Evolutionary conservation across 2,888 invertebrate genomes (phyloP).

Genomic region (Volucella inflata): DNA sequence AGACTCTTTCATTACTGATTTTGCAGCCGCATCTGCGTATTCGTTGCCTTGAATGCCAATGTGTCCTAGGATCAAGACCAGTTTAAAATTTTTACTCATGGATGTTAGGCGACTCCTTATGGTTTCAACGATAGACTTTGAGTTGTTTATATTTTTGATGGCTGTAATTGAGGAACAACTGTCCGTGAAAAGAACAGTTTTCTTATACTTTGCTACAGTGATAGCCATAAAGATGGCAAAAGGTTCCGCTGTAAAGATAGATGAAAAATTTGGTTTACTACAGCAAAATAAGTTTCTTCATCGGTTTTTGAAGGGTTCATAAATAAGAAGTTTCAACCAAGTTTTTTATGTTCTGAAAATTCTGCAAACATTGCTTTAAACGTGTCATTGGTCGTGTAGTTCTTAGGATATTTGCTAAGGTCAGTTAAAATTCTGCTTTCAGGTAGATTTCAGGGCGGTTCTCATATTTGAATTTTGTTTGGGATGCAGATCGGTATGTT

Average conservation of each 20-base stretch:
- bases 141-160: too few species aligned
- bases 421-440: too few species aligned
- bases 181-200: neutral
- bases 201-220: neutral
- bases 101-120: too few species aligned
- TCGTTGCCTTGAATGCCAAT: too few species aligned
- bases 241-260: constrained; percentile 26
- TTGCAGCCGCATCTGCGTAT: neutral
- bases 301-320: constrained; percentile 8
- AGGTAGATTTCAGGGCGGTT: too few species aligned
- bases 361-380: neutral
- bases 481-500: too few species aligned
- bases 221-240: constrained; percentile 9
- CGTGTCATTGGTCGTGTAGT: neutral
- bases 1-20: constrained; percentile 5
- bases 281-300: neutral
- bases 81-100: neutral
- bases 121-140: too few species aligned
- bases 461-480: too few species aligned
- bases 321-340: constrained; percentile 3
- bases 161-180: constrained; percentile 10
- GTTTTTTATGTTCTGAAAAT: neutral
- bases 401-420: too few species aligned
- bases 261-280: neutral
- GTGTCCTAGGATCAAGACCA: constrained; percentile 16